Base-by-base conservation (phyloP, 1,140 invertebrate genomes). In the Ceratina japonica region DNA sequence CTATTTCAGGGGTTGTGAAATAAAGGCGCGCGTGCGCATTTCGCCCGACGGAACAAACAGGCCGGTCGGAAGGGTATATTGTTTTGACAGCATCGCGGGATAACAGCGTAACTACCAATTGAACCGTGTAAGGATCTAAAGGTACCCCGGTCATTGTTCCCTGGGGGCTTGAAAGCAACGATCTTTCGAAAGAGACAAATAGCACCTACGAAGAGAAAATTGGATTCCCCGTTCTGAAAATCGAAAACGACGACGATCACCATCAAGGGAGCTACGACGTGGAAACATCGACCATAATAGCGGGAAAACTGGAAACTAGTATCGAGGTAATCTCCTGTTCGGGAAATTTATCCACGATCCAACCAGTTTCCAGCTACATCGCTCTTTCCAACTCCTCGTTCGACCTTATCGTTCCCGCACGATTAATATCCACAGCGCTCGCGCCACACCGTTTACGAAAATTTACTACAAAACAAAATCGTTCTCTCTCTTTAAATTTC, bases 321-420 rank as follows among this genome's bases (percentile, higher is more conserved):
- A 85, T 87, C 85, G 78, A 80, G 79, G 86, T 89, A 89, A 89
- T 89, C 88, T 89, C 88, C 88, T 88, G 87, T 88, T 89, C 80
- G 84, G 87, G 87, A 89, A 89, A 89, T 89, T 89, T 89, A 89
- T 89, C 86, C 88, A 72, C 81, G 87, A 86, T 89, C 79, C 82
- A 79, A 83, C 73, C 76, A 86, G 85, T 82, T 88, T 86, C 87
- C 83, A 64, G 75, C 71, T 71, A 64, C 74, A 75, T 76, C 80
- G 62, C 83, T 86, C 84, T 86, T 86, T 80, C 80, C 76, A 75
- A 80, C 58, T 85, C 51, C 77, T 68, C 49, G 15, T 86, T 81
- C 84, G 72, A 83, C 80, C 81, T 79, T 61, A 59, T 72, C 79
- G 66, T 85, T 85, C 81, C 79, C 58, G 83, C 31, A 85, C 83